Conservation (phyloP, 2,797 vertebrate genomes). For the Cossypha heuglini region DNA sequence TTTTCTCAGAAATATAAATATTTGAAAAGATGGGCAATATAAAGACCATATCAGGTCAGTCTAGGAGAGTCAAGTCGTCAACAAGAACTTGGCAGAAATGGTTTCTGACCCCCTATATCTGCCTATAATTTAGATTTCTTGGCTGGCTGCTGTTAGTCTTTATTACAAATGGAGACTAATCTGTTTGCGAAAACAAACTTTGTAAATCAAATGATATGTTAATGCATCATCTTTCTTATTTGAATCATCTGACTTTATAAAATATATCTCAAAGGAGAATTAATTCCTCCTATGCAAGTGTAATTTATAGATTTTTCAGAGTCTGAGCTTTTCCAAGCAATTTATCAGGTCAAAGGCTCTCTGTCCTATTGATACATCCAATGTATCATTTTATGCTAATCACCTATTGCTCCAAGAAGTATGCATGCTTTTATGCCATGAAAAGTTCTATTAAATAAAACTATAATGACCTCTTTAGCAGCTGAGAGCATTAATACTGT, state of each 20-base stretch:
- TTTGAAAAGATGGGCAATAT: background rate
- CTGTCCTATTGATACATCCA: background rate
- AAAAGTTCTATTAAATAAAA: background rate
- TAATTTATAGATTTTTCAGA: constrained; percentile 23
- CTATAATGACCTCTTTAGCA: background rate
- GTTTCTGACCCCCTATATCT: background rate
- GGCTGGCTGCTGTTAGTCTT: background rate
- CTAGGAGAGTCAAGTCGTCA: background rate
- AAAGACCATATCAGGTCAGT: background rate
- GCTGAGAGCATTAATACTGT: background rate
- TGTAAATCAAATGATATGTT: background rate
- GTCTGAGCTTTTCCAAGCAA: background rate
- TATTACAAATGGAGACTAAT: background rate
- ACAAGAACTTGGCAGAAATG: background rate
- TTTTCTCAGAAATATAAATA: background rate
- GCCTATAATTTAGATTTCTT: background rate
- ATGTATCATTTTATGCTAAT: background rate
- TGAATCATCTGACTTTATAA: background rate
- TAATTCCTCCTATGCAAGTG: background rate
- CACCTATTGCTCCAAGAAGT: background rate
- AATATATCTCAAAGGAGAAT: background rate
- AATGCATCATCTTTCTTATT: background rate
- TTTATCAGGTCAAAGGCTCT: background rate
- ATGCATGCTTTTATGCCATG: background rate
- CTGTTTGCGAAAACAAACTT: background rate